Conservation (phyloP, 2,113 vertebrate genomes). For the Hiodon tergisus region DNA sequence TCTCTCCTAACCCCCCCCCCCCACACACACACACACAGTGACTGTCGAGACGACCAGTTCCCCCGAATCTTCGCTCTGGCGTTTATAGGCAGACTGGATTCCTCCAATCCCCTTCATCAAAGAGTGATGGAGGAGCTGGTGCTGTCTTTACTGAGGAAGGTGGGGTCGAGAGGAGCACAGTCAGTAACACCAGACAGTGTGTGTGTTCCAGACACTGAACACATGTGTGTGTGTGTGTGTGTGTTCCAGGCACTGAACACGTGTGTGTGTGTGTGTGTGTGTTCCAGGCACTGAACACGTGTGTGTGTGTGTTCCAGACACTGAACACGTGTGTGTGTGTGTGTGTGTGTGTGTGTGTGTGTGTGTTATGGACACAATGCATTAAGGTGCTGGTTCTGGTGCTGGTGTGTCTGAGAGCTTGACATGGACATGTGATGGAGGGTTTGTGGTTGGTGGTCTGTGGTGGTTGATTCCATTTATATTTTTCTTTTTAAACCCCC, state of each 20-base stretch:
- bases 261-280: no score
- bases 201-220: no score
- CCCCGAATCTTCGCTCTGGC: conserved; percentile 76
- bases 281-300: no score
- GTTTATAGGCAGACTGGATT: conserved; percentile 77
- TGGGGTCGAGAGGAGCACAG: conserved; percentile 34
- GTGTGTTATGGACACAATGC: neutral
- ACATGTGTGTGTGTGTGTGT: no score
- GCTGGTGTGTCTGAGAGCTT: no score
- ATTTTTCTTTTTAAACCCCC: conserved; percentile 12
- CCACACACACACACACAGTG: conserved; percentile 59
- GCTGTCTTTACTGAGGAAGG: conserved; percentile 75
- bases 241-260: no score
- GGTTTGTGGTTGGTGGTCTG: neutral
- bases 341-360: neutral
- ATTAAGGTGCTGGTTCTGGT: no score
- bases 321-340: neutral
- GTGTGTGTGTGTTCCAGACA: neutral
- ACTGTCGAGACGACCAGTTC: conserved; percentile 78
- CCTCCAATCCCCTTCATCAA: conserved; percentile 63
- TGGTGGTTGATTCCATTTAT: neutral
- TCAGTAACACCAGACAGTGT: neutral
- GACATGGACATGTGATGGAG: no score
- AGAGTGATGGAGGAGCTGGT: conserved; percentile 73
- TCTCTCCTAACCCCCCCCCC: neutral